Evolutionary conservation across 2,113 vertebrate species (phyloP).

Genomic region (Mustelus asterias): DNA sequence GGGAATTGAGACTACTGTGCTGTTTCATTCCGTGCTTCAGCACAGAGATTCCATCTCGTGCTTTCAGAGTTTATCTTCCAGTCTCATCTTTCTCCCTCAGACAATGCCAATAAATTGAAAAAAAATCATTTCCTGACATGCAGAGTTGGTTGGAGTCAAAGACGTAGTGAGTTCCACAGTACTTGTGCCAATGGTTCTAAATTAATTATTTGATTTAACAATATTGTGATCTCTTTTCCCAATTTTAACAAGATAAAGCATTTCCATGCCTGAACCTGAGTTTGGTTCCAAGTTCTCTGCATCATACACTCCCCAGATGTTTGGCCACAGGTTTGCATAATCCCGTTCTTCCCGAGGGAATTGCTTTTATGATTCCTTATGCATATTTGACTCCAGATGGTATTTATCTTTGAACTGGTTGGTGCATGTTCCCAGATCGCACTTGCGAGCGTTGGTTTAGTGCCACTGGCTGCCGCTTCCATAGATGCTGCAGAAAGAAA

Average conservation of each 20-base stretch:
- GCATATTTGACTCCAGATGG: not conserved
- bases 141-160: not conserved
- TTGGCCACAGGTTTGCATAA: not conserved
- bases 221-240: not conserved
- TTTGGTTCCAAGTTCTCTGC: not conserved
- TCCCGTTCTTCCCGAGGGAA: not conserved
- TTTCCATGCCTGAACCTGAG: not conserved
- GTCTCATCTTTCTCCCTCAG: not conserved
- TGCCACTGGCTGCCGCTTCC: not conserved
- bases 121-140: not conserved
- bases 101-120: not conserved
- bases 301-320: not conserved
- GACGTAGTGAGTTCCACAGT: not conserved
- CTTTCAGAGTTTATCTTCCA: not conserved
- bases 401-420: not conserved
- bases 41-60: not conserved
- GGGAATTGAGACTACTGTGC: not conserved
- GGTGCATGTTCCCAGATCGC: not conserved
- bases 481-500: not conserved
- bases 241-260: not conserved
- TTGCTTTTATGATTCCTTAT: not conserved
- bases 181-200: not conserved
- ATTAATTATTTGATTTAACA: slow-evolving; percentile 14
- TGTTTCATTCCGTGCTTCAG: not conserved
- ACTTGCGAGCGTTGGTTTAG: not conserved